Evolutionary conservation across 1,140 invertebrate species (phyloP).

Genomic region (Anagrus nilaparvatae): DNA sequence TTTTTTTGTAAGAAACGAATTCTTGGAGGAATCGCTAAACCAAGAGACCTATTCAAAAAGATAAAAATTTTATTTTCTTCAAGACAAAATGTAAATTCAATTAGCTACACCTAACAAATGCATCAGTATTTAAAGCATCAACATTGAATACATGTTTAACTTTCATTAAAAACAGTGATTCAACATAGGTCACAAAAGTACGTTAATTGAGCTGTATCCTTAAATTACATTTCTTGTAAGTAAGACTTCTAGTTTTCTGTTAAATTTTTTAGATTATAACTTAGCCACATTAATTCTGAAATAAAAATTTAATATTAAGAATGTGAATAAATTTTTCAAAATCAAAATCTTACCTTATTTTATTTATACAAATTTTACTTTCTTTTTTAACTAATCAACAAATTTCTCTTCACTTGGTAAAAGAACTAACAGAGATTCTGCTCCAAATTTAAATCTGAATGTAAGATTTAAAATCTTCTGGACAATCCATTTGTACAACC

Average conservation of each 20-base stretch:
- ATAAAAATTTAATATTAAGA: slow-evolving; percentile 9
- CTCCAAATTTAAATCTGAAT: slow-evolving; percentile 85
- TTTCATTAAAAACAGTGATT: slow-evolving; percentile 81
- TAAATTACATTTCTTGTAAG: slow-evolving; percentile 69
- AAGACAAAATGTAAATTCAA: neutral
- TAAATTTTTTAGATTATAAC: slow-evolving; percentile 62
- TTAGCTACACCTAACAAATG: slow-evolving; percentile 59
- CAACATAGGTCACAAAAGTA: slow-evolving; percentile 80
- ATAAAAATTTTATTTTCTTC: neutral
- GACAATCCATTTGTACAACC: slow-evolving; percentile 97
- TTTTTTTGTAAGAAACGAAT: slow-evolving; percentile 73
- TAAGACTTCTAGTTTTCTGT: slow-evolving; percentile 73
- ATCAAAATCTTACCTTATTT: slow-evolving; percentile 53
- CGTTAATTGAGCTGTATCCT: slow-evolving; percentile 80
- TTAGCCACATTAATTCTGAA: slow-evolving; percentile 64
- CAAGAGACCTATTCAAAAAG: slow-evolving; percentile 56
- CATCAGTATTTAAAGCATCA: slow-evolving; percentile 62
- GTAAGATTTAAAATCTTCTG: slow-evolving; percentile 90
- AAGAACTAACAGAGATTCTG: slow-evolving; percentile 80
- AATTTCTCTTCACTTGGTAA: slow-evolving; percentile 78
- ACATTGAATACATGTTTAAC: slow-evolving; percentile 88
- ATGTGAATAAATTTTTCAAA: neutral
- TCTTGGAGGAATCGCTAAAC: slow-evolving; percentile 73
- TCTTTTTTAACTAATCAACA: slow-evolving; percentile 59
- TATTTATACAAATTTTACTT: slow-evolving; percentile 77